phyloP scores from a whole-genome alignment of 2,888 invertebrate genomes.

The Eristalinus aeneus region DNA sequence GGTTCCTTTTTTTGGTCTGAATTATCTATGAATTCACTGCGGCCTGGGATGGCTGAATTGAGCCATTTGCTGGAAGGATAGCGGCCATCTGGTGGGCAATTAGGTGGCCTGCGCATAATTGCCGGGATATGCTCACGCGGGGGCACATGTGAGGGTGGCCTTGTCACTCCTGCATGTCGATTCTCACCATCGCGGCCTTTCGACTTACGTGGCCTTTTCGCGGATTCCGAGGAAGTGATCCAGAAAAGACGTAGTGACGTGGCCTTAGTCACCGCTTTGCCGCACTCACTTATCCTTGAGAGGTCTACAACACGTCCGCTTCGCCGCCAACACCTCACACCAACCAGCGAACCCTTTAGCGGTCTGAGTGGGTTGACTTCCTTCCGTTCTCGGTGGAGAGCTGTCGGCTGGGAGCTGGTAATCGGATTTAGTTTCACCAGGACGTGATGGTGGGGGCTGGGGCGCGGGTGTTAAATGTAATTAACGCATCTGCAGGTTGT shows the following conservation, averaged over 20 bases:
- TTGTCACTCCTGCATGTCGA: slow-evolving; percentile 50
- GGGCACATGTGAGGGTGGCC: slow-evolving; percentile 6
- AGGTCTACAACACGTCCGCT: neutral
- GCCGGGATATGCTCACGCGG: slow-evolving; percentile 18
- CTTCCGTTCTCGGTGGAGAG: slow-evolving; percentile 21
- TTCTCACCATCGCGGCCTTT: slow-evolving; percentile 30
- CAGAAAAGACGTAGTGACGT: slow-evolving; percentile 24
- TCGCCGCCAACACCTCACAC: neutral
- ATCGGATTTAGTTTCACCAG: slow-evolving; percentile 52
- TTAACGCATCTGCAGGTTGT: slow-evolving; percentile 65
- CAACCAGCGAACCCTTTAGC: neutral
- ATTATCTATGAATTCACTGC: slow-evolving; percentile 66
- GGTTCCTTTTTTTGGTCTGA: slow-evolving; percentile 42
- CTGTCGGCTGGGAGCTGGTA: slow-evolving; percentile 36
- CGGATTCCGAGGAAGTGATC: slow-evolving; percentile 1
- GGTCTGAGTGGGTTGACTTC: neutral
- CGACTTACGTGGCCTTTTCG: slow-evolving; percentile 54
- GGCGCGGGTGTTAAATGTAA: slow-evolving; percentile 42
- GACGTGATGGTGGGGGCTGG: slow-evolving; percentile 10
- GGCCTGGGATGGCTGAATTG: slow-evolving; percentile 33
- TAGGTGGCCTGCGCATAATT: slow-evolving; percentile 59
- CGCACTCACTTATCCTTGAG: slow-evolving; percentile 28
- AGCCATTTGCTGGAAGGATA: slow-evolving; percentile 53
- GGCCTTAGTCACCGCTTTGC: slow-evolving; percentile 39
- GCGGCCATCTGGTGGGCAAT: slow-evolving; percentile 55